Evolutionary conservation across 2,888 invertebrate species (phyloP), one percentile per base, ranked within the genome.

Genomic region (Ptychoptera albimana): DNA sequence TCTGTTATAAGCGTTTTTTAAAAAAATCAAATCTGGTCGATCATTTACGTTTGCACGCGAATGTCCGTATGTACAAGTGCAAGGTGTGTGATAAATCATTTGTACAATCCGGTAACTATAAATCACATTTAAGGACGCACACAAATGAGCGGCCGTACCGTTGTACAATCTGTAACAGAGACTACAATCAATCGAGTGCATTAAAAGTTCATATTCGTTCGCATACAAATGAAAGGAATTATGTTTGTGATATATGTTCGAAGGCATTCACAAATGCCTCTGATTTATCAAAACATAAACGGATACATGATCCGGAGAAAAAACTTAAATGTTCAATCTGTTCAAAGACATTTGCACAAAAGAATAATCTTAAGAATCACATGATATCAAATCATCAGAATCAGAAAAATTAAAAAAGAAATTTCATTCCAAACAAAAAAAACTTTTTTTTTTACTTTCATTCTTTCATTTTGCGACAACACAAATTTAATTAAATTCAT

Each of bases 101-200:
- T 31, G 55, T 55, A 3, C 56, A 56, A 39, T 43, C 51, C 8
- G 54, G 48, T 2, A 56, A 55, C 41, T 55, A 51, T 37, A 50
- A 51, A 12, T 49, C 51, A 1, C 56, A 56, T 14, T 9, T 55
- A 16, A 41, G 53, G 15, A 52, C 46, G 2, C 56, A 56, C 30
- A 54, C 55, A 1, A 53, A 52, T 10, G 56, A 55, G n/a, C 49
- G 51, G 8, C 56, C 55, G 2, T 56, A 37, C 30, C 29, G 39
- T 6, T 56, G 55, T 39, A 16, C 45, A 1, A 15, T 52, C 1
- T 56, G 56, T 35, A 5, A 14, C 1, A 55, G 54, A 45, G 36
- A 50, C 1, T 56, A 52, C 40, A 50, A 44, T 44, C 56, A 56
- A 44, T 51, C 52, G 7, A 48, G 52, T 42, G 48, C 52, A 2